Percentiles rank a stretch among this genome's conserved stretches.
These are phyloP conservation scores for Cecropterus lyciades DNA, from an alignment of 1,140 invertebrate genomes.

Conservation along the genomic window DNA sequence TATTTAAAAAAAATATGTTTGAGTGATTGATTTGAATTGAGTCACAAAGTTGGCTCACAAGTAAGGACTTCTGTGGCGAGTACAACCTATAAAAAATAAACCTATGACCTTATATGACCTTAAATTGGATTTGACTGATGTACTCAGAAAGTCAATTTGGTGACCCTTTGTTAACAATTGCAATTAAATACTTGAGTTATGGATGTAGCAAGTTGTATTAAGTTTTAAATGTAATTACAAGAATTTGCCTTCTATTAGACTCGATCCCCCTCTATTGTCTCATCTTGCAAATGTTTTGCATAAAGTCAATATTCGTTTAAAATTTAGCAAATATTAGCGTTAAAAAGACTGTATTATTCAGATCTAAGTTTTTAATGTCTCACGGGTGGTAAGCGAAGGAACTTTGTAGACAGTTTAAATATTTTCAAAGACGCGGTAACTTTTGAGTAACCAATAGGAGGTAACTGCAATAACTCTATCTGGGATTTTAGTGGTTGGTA, in stretches of 20 bases:
- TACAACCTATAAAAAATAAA: too few relatives aligned
- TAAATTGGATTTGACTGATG: too few relatives aligned
- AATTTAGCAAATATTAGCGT: slow-evolving; percentile 14
- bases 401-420: slow-evolving; percentile 9
- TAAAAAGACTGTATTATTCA: slow-evolving; percentile 10
- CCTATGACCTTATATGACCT: too few relatives aligned
- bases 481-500: not conserved
- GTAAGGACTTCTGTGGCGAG: too few relatives aligned
- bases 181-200: too few relatives aligned
- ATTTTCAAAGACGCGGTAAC: not conserved
- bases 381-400: not conserved
- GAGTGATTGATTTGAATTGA: too few relatives aligned
- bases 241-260: not conserved
- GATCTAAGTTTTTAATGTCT: slow-evolving; percentile 4
- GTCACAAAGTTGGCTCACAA: too few relatives aligned
- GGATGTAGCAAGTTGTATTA: not conserved
- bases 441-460: not conserved
- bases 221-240: not conserved
- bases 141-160: too few relatives aligned
- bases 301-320: slow-evolving; percentile 7
- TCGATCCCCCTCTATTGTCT: not conserved
- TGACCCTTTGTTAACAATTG: too few relatives aligned
- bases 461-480: not conserved
- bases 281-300: slow-evolving; percentile 7
- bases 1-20: too few relatives aligned